Evolutionary conservation across 2,797 vertebrate species (phyloP), one percentile per base, ranked within the genome.

Genomic region (Coranthus polyacanthus): DNA sequence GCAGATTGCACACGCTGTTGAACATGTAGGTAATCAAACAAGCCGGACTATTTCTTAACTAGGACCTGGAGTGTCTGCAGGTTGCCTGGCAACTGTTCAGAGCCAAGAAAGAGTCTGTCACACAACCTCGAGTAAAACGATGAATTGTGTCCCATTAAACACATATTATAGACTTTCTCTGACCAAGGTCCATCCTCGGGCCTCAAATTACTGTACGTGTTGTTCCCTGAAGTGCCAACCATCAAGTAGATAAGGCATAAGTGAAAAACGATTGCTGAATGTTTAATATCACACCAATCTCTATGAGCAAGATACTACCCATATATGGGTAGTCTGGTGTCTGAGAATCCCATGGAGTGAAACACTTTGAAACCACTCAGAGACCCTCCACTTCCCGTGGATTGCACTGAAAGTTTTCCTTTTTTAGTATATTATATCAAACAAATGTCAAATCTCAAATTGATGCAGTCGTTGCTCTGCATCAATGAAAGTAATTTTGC

Each of bases 81-180:
- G 54, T 57, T 57, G 54, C 54, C 41, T 18, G 41, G 54, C 54
- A 57, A 57, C 54, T 43, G 43, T 57, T 8, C 24, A 57, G 39
- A 12, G 54, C 21, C 12, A 12, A 57, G 54, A 16, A 18, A n/a
- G 41, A 43, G 52, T 41, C n/a, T 57, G 54, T 62, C 45, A 36
- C 47, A 49, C 47, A 21, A 62, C 17, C 34, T 24, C 9, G 47
- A 62, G 32, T 24, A 36, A 47, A 49, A 47, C 59, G 39, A n/a
- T 38, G 45, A 62, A 51, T 49, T 39, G 45, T 62, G 44, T 62
- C 47, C 16, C 43, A 45, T 32, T 32, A 32, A 32, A 32, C 29
- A 32, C 29, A 32, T 32, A 32, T 32, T 32, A 32, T 32, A 32
- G 29, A 32, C 29, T 32, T 32, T 32, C 29, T 32, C 9, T 32